Percentiles rank a stretch among this genome's conserved stretches.
These are phyloP conservation scores for Halichoerus grypus DNA, from an alignment of 2,113 vertebrate species.

Conservation along the genomic window DNA sequence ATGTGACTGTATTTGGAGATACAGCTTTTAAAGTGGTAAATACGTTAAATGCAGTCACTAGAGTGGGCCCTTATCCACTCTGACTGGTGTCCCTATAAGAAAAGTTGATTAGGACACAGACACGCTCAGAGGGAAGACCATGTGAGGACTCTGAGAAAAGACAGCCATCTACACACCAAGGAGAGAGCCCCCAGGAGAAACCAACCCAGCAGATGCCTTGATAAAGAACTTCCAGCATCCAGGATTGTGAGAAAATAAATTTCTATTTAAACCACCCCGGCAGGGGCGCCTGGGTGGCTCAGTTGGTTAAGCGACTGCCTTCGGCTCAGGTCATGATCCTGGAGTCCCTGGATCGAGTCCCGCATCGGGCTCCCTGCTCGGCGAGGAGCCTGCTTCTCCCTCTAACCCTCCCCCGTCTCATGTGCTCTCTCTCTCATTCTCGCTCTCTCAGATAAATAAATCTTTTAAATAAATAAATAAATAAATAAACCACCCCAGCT, in stretches of 20 bases:
- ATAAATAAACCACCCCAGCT: neutral
- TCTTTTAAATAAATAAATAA: too few species aligned
- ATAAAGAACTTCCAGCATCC: neutral
- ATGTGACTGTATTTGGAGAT: neutral
- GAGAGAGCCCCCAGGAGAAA: neutral
- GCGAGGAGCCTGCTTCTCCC: too few species aligned
- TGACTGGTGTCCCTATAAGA: neutral
- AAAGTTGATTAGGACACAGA: neutral
- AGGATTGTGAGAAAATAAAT: neutral
- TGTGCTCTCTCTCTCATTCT: too few species aligned
- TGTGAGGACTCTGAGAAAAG: neutral
- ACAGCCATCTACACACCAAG: neutral
- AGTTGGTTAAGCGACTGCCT: too few species aligned
- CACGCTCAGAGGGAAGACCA: fast-evolving
- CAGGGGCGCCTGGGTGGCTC: too few species aligned
- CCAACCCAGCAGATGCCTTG: neutral
- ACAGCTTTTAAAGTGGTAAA: neutral
- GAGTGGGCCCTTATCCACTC: neutral
- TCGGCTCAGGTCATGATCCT: too few species aligned
- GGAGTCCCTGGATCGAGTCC: too few species aligned
- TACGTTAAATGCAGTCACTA: neutral
- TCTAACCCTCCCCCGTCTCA: too few species aligned
- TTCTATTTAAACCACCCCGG: neutral
- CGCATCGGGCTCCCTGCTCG: too few species aligned
- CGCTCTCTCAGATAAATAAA: too few species aligned